Percentiles rank a stretch among this genome's conserved stretches.
Conservation (phyloP, 1,140 invertebrate genomes). For the Pseudobourletiella spinata region DNA sequence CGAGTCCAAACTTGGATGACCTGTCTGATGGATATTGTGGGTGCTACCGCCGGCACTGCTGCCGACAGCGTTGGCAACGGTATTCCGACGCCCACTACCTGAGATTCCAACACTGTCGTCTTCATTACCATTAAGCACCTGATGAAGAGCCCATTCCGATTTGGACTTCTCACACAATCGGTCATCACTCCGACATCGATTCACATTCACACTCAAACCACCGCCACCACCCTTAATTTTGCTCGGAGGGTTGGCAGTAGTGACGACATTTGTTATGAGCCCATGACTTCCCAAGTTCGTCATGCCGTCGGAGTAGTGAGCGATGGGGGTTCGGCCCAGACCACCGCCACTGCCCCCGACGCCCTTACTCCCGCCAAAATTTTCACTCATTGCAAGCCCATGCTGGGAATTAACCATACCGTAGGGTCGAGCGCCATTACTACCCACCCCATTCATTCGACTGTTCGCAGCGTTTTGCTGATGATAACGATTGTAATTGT, state of each 20-base stretch:
- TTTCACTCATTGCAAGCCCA: too few relatives aligned
- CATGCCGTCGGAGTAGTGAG: background rate
- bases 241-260: background rate
- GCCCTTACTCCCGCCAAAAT: background rate
- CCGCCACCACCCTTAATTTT: background rate
- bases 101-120: background rate
- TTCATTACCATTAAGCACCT: background rate
- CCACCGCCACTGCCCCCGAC: background rate
- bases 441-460: background rate
- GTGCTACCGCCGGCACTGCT: background rate
- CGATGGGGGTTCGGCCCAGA: too few relatives aligned
- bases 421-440: background rate
- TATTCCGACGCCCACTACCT: conserved; percentile 5
- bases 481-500: background rate
- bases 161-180: conserved; percentile 30
- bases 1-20: conserved; percentile 16
- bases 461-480: background rate
- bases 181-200: conserved; percentile 14
- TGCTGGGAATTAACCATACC: background rate
- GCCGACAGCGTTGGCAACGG: background rate
- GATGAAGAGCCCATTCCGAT: conserved; percentile 29
- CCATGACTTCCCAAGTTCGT: background rate
- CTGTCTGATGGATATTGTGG: background rate
- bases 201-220: conserved; percentile 10
- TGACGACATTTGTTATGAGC: background rate